These are phyloP conservation scores for Rhopalosiphum padi DNA, from an alignment of 1,140 invertebrate genomes.

Conservation along the genomic window DNA sequence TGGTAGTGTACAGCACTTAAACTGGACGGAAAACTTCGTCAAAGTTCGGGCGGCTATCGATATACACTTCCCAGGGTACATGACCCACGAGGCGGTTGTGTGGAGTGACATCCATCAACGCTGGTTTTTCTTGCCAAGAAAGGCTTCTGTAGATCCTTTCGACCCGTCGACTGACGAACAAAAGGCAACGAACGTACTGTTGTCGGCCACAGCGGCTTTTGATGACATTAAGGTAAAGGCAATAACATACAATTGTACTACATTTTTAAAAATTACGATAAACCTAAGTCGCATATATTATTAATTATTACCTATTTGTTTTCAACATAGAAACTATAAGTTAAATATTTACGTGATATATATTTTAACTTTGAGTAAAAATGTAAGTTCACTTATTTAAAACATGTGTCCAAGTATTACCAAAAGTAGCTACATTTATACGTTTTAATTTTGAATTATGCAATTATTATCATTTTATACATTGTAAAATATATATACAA, in stretches of 20 bases:
- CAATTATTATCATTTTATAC: no score
- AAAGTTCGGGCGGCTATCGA: conserved; percentile 69
- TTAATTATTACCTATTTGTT: no score
- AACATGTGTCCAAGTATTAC: no score
- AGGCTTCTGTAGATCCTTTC: conserved; percentile 86
- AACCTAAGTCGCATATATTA: background rate
- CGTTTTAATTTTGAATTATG: no score
- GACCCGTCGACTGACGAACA: conserved; percentile 90
- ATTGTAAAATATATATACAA: no score
- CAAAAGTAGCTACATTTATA: no score
- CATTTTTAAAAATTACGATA: background rate
- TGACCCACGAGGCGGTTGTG: conserved; percentile 92
- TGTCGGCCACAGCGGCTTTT: conserved; percentile 86
- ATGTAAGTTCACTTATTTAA: no score
- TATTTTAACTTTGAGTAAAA: no score
- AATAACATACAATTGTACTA: background rate
- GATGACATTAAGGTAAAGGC: conserved; percentile 70
- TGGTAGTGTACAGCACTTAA: conserved; percentile 77
- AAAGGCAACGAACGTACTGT: conserved; percentile 88
- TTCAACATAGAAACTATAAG: no score
- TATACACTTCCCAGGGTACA: conserved; percentile 84
- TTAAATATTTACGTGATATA: no score
- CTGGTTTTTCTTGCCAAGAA: conserved; percentile 95
- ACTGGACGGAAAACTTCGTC: conserved; percentile 75
- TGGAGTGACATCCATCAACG: conserved; percentile 85